Conservation (phyloP, 2,888 invertebrate species). For the Ormyrus pomaceus region DNA sequence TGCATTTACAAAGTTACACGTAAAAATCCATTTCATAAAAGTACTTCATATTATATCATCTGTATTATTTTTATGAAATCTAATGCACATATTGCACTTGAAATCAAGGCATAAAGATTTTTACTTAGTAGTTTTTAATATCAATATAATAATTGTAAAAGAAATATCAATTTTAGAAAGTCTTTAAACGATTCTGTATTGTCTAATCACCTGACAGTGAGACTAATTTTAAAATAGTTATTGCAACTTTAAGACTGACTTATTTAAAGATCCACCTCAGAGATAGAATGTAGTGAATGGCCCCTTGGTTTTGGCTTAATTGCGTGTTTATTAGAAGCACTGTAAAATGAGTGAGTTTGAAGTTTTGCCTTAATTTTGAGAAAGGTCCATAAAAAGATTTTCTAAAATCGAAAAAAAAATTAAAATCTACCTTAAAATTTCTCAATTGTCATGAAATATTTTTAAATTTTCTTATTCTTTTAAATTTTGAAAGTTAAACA, state of each 20-base stretch:
- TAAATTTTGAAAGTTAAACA: slow-evolving; percentile 29
- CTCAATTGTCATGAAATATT: neutral
- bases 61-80: slow-evolving; percentile 15
- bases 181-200: slow-evolving; percentile 21
- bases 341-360: slow-evolving; percentile 47
- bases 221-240: slow-evolving; percentile 1
- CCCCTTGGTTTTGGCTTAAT: slow-evolving; percentile 53
- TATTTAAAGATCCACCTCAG: slow-evolving; percentile 9
- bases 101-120: slow-evolving; percentile 13
- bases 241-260: neutral
- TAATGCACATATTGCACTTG: slow-evolving; percentile 26
- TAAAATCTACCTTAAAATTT: neutral
- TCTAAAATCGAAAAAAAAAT: slow-evolving; percentile 40
- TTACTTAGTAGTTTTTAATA: neutral
- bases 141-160: neutral
- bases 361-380: slow-evolving; percentile 30
- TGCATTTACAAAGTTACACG: slow-evolving; percentile 51
- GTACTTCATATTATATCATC: slow-evolving; percentile 16
- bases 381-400: slow-evolving; percentile 35
- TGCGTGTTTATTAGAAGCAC: slow-evolving; percentile 37
- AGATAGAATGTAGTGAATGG: slow-evolving; percentile 55
- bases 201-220: slow-evolving; percentile 3
- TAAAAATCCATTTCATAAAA: slow-evolving; percentile 41
- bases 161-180: slow-evolving; percentile 42
- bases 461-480: slow-evolving; percentile 4